Evolutionary conservation across 2,797 vertebrate genomes (phyloP), one percentile per base, ranked within the genome.

Genomic region (Bovichtus diacanthus): DNA sequence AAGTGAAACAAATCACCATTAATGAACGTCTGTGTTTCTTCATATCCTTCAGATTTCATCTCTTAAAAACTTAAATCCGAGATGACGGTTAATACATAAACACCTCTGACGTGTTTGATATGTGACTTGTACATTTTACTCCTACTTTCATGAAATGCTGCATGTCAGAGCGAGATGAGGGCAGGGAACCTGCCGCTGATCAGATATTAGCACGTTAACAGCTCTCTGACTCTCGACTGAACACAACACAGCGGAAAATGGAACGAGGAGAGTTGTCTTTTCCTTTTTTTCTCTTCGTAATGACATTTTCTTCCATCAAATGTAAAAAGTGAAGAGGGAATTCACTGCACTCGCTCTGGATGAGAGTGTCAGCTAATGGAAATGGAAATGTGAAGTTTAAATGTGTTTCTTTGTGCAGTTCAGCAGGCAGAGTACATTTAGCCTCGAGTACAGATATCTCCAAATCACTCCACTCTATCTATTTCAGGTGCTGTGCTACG

Each of bases 301-400:
- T 75, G 76, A 74, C 78, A 68, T 72, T 80, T 83, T 74, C 72
- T 19, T 59, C 73, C 66, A 63, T 82, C 70, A 82, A 51, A 80
- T 72, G 63, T 70, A 76, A 65, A 70, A 81, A 62, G 64, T 77
- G 78, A 68, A 70, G 73, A 78, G 69, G 62, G 69, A 87, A 76
- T 77, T 88, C 80, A 79, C 66, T 39, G 65, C 59, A 46, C 81
- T 90, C 74, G 81, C 84, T 86, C 74, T 53, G 64, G 74, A 83
- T 76, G 78, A 79, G 81, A 80, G 81, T 82, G 84, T 69, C 59
- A 25, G 76, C 76, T 86, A 86, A 88, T 86, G 84, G 76, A 81
- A 85, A 81, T 74, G 75, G 75, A 86, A 80, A 86, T 80, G 70
- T 82, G 75, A 81, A 81, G 82, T 78, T 82, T 83, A 75, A 81